Base-by-base conservation (phyloP, 1,140 invertebrate species). In the Leptoteleia sp. region DNA sequence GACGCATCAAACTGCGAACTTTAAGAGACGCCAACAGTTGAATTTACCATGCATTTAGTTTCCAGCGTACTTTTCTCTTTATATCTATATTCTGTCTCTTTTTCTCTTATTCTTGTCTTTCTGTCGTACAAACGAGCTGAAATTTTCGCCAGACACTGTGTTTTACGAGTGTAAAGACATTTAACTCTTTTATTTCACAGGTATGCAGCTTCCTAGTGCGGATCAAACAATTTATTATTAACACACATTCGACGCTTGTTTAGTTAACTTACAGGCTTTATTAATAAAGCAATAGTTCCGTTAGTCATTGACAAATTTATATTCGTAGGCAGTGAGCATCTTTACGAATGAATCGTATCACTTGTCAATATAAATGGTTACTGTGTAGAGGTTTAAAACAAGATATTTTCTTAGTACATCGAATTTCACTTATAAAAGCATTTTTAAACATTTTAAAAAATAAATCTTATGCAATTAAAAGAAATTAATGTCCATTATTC, bases 201-300 rank as follows among this genome's bases (percentile, higher is more conserved):
- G 86, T 87, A 85, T 87, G 83, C 82, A 86, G 85, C 86, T 87
- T 87, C 76, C 52, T 75, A 87, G 86, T 83, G 85, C 83, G 81
- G 84, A 85, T 82, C 84, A 71, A 86, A 79, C 70, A 79, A 86
- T 76, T 81, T 76, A 76, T 82, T 79, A 86, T 42, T 80, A 68
- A 84, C 80, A 83, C 84, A 84, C 71, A 67, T 50, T 70, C 76
- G 64, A 57, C 75, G 81, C 68, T 83, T 83, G 79, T 84, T 57
- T 86, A 85, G 84, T 75, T 81, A 64, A 83, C 68, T 81, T 78
- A 83, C 82, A 81, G 81, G 82, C 81, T 84, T 83, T 81, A 81
- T 83, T 83, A n/a, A n/a, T n/a, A n/a, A 45, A 61, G 33, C 31
- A 59, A 62, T 55, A 65, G 62, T 54, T 45, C 52, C 40, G 22